Conservation (phyloP, 2,888 invertebrate species). For the Pantelozetes paolii region DNA sequence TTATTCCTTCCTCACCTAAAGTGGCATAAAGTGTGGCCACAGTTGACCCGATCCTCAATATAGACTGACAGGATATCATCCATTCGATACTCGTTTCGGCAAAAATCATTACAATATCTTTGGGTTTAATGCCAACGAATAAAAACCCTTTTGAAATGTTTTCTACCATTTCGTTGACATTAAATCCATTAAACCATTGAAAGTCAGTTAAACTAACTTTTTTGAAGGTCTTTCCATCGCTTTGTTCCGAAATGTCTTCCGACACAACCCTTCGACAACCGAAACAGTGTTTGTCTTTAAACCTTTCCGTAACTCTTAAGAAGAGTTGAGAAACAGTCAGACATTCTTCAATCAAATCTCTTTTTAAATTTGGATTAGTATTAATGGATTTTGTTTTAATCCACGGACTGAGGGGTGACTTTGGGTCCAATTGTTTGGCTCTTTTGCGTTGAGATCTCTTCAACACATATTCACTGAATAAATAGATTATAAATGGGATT, state of each 20-base stretch:
- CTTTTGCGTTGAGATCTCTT: not conserved
- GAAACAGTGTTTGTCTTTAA: conserved; percentile 70
- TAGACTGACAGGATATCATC: conserved; percentile 93
- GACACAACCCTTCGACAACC: conserved; percentile 84
- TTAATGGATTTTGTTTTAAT: not conserved
- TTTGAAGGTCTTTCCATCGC: conserved; percentile 90
- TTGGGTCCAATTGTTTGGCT: conserved; percentile 16
- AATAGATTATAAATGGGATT: conserved; percentile 1
- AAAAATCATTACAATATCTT: conserved; percentile 80
- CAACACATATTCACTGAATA: not conserved
- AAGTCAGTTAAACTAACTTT: conserved; percentile 94
- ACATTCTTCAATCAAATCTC: conserved; percentile 35
- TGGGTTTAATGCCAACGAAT: conserved; percentile 66
- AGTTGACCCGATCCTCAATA: conserved; percentile 71
- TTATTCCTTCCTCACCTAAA: conserved; percentile 76
- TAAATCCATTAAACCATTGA: conserved; percentile 79
- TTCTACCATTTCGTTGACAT: conserved; percentile 68
- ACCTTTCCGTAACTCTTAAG: conserved; percentile 68
- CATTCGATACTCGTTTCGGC: conserved; percentile 97
- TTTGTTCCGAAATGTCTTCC: conserved; percentile 89
- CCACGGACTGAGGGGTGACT: not conserved
- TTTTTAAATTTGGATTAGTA: not conserved
- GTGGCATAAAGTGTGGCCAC: conserved; percentile 97
- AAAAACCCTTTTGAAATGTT: conserved; percentile 79
- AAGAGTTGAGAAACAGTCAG: conserved; percentile 63